Base-by-base conservation (phyloP, 2,113 vertebrate species). In the Gopherus evgoodei region DNA sequence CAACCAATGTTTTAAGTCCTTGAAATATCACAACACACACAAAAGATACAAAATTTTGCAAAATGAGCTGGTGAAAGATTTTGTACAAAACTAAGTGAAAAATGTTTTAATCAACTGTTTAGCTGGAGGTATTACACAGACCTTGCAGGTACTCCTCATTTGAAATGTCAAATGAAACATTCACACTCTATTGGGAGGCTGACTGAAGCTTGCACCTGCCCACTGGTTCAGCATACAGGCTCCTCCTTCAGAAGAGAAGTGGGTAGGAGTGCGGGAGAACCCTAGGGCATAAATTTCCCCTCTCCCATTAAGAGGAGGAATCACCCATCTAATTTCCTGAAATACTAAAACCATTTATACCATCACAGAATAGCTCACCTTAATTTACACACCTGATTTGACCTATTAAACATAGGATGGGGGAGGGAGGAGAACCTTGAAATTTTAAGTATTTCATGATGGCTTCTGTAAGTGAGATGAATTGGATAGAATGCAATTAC, bases 1-100 rank as follows among this genome's bases (percentile, higher is more conserved):
- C 0, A 0, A 31, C 53, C 80, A 87, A 14, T 81, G 53, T 72
- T 1, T 65, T 65, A 65, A 65, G 62, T 65, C 62, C 14, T 65
- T 65, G 29, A 65, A 65, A 65, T 31, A 65, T 31, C 29, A 31
- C 14, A 35, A 65, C 62, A 65, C 13, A 29, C 59, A 65, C 17
- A 53, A 53, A 65, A 44, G 13, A n/a, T 19, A 65, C 62, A n/a
- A 65, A 19, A 65, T 65, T 31, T 65, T 35, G 14, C 29, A 65
- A 65, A 65, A 65, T n/a, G 62, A 65, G 62, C 62, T n/a, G 62
- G 62, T 17, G 62, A n/a, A 35, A 65, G 31, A 35, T 65, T 65
- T 19, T 65, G 62, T 35, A 65, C 16, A n/a, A 75, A 42, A 42
- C 16, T 13, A 24, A 42, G 38, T 75, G n/a, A 22, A 75, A 75